These are phyloP conservation scores for Odocoileus hemionus DNA, from an alignment of 2,113 vertebrate genomes.

Conservation along the genomic window DNA sequence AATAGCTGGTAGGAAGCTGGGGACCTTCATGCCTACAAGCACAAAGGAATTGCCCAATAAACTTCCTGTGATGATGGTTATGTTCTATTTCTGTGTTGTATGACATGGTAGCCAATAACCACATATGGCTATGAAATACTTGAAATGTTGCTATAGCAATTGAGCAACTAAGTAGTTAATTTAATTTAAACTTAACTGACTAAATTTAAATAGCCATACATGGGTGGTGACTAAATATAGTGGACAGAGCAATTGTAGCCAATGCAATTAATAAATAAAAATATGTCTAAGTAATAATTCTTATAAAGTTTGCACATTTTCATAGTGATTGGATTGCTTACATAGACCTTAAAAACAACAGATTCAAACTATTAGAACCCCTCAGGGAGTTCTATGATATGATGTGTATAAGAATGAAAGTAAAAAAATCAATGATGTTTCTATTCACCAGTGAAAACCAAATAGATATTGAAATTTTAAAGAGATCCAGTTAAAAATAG, in stretches of 20 bases:
- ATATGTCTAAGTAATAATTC: not conserved
- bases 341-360: not conserved
- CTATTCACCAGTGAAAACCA: not conserved
- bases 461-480: not conserved
- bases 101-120: not conserved
- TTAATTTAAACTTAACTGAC: not conserved
- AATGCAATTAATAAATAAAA: not conserved
- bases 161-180: not conserved
- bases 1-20: not conserved
- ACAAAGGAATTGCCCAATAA: not conserved
- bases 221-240: not conserved
- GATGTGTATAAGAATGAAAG: not conserved
- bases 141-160: not conserved
- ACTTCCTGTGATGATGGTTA: not conserved
- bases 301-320: not conserved
- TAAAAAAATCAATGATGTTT: not conserved
- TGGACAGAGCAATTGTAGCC: not conserved
- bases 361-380: not conserved
- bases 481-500: not conserved
- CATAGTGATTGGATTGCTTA: not conserved
- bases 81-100: not conserved
- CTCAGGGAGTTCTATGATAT: not conserved
- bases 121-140: not conserved
- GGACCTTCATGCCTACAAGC: not conserved
- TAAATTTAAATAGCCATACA: not conserved